Percentiles rank a stretch among this genome's conserved stretches.
Evolutionary conservation across 2,113 vertebrate species (phyloP).

Genomic region (Piprites chloris): DNA sequence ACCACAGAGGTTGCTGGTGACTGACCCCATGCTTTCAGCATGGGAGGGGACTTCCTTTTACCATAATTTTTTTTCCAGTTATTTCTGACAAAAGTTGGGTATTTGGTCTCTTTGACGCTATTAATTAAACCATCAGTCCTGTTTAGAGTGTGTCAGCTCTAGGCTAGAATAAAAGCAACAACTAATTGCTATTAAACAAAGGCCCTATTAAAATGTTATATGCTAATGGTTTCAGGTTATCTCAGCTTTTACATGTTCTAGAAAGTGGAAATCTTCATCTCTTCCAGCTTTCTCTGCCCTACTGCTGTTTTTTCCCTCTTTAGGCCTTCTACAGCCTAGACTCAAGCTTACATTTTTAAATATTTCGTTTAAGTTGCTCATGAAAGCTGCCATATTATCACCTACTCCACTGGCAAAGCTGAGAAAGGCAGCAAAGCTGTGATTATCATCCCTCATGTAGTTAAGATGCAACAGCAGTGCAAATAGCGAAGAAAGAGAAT

Average conservation of each 20-base stretch:
- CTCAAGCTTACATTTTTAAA: neutral
- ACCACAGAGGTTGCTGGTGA: neutral
- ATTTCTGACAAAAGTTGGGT: neutral
- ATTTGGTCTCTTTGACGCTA: neutral
- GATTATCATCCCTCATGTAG: neutral
- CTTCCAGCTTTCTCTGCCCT: neutral
- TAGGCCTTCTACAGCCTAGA: neutral
- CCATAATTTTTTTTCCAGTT: neutral
- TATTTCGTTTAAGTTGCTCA: neutral
- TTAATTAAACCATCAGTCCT: neutral
- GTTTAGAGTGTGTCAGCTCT: neutral
- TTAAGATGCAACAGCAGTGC: neutral
- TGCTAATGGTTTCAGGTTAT: neutral
- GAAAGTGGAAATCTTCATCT: neutral
- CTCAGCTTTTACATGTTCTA: neutral
- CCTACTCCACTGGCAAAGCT: neutral
- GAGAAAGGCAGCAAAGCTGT: neutral
- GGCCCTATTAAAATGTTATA: neutral
- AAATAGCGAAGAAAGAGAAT: neutral
- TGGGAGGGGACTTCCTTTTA: neutral
- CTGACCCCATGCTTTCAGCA: neutral
- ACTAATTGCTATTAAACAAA: neutral
- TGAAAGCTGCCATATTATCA: neutral
- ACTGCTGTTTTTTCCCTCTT: neutral
- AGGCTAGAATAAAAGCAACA: neutral